These are phyloP conservation scores for Tenthredo amoena DNA, from an alignment of 2,888 invertebrate genomes.

Conservation along the genomic window DNA sequence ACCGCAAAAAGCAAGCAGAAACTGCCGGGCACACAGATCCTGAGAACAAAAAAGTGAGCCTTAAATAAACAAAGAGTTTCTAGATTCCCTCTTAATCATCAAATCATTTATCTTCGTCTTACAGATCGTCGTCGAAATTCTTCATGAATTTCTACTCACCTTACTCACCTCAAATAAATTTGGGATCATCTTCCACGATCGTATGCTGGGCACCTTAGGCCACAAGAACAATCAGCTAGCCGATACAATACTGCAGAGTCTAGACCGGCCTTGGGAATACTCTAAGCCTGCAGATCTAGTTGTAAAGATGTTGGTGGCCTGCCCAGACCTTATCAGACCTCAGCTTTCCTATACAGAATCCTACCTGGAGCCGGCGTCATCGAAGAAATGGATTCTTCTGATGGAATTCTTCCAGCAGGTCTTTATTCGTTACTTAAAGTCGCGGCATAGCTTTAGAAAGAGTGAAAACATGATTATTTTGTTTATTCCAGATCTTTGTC, in stretches of 20 bases:
- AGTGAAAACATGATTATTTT: conserved; percentile 30
- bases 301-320: conserved; percentile 83
- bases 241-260: conserved; percentile 82
- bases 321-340: conserved; percentile 86
- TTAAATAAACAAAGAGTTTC: neutral
- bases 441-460: conserved; percentile 6
- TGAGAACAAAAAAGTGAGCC: conserved; percentile 76
- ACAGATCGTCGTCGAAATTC: conserved; percentile 80
- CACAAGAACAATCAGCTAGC: conserved; percentile 82
- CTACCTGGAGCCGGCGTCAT: conserved; percentile 81
- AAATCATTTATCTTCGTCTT: conserved; percentile 38
- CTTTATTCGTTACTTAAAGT: conserved; percentile 26
- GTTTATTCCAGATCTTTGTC: conserved; percentile 67
- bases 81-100: neutral
- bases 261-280: conserved; percentile 86
- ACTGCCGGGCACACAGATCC: conserved; percentile 65
- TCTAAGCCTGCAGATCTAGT: conserved; percentile 83
- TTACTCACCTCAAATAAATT: conserved; percentile 88
- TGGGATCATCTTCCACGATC: conserved; percentile 89
- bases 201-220: conserved; percentile 82
- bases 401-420: conserved; percentile 72
- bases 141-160: conserved; percentile 86
- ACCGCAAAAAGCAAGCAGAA: conserved; percentile 74
- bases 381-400: conserved; percentile 70
- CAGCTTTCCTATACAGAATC: conserved; percentile 82